Evolutionary conservation across 2,797 vertebrate genomes (phyloP), one percentile per base, ranked within the genome.

Genomic region (Cichlasoma orientale): DNA sequence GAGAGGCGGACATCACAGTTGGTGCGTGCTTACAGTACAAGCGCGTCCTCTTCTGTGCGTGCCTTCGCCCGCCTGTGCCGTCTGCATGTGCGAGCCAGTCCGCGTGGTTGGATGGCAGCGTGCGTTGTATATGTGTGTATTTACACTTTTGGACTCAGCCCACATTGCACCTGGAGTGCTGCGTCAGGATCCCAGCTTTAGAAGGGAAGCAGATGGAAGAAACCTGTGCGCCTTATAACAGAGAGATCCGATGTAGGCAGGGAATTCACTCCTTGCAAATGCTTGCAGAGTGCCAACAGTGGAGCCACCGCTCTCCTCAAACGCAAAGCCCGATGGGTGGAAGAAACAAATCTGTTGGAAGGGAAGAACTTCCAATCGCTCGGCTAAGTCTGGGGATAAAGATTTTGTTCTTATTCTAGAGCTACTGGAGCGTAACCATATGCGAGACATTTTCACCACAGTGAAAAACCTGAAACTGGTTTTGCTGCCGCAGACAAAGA

Each of bases 161-260:
- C 88, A 91, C 90, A 76, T 71, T 91, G 87, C 90, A 93, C 92
- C 90, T 90, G 90, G 87, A 86, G 84, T 56, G 80, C 71, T 12
- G 76, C 78, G 54, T 88, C 83, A 88, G 85, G 87, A 86, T 72
- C 78, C 87, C 88, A 80, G 89, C 87, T 91, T 88, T 85, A 89
- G 88, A 88, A 73, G 54, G 78, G 56, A 90, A 91, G 80, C 91
- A 92, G 92, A 93, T 91, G 93, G 92, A 90, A 77, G 87, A 77
- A 90, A 90, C 83, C 83, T 87, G 85, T 53, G 78, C 19, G 18
- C 69, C 29, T 25, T 81, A 70, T 79, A 77, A 80, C 78, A 31
- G 73, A 57, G 55, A 85, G 84, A 92, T 84, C 69, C 83, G 83
- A 87, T 76, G 76, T 53, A 86, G 79, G 79, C 36, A 21, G 89